phyloP scores from a whole-genome alignment of 1,140 invertebrate species.

The Rhysida immarginata region DNA sequence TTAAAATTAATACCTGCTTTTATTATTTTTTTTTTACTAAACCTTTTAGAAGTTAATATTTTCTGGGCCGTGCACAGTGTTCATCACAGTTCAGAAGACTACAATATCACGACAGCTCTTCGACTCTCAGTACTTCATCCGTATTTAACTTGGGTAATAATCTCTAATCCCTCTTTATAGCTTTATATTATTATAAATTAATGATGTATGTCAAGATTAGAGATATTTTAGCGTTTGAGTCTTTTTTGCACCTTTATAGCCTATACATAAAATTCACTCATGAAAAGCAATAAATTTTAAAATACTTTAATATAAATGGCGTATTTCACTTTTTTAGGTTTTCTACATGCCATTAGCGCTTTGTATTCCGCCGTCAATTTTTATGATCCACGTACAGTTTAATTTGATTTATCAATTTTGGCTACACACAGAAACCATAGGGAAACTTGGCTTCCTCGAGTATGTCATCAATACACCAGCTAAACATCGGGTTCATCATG shows the following conservation, averaged over 20 bases:
- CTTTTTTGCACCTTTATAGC: no score
- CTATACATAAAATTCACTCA: no score
- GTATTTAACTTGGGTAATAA: constrained; percentile 24
- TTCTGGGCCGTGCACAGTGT: constrained; percentile 90
- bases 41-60: constrained; percentile 60
- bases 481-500: constrained; percentile 45
- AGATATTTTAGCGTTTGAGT: no score
- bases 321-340: constrained; percentile 23
- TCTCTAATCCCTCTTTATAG: no score
- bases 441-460: constrained; percentile 38
- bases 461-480: constrained; percentile 42
- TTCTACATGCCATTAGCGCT: constrained; percentile 35
- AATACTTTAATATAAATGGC: no score
- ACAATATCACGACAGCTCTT: constrained; percentile 74
- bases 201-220: no score
- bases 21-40: constrained; percentile 1
- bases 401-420: constrained; percentile 36
- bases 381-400: constrained; percentile 33
- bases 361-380: constrained; percentile 31
- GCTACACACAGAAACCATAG: constrained; percentile 37
- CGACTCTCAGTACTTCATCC: constrained; percentile 65
- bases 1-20: no score
- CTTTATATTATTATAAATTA: no score
- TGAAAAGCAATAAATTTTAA: no score
- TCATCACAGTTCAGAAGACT: constrained; percentile 91